Percentiles rank a stretch among this genome's conserved stretches.
These are phyloP conservation scores for Melitaea athalia DNA, from an alignment of 2,888 invertebrate species.

Conservation along the genomic window DNA sequence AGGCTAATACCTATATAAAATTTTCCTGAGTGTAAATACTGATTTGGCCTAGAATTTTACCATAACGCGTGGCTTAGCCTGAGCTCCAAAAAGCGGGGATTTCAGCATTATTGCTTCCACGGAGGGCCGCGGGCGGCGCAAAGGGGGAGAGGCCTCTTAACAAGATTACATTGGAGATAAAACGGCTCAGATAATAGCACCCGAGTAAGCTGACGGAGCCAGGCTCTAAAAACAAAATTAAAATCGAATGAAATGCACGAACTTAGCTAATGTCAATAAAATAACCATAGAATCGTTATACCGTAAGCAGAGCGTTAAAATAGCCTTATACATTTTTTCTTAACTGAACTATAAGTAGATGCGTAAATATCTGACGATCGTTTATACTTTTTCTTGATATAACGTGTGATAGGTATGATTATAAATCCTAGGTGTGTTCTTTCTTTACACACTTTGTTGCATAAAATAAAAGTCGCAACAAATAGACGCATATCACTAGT, in stretches of 20 bases:
- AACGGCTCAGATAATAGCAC: conserved; percentile 76
- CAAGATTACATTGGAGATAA: conserved; percentile 82
- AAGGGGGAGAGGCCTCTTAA: conserved; percentile 68
- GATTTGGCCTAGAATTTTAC: conserved; percentile 64
- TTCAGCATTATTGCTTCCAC: conserved; percentile 73
- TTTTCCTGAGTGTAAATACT: conserved; percentile 47
- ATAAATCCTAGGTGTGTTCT: not conserved
- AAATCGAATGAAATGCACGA: conserved; percentile 59
- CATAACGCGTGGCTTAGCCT: conserved; percentile 72
- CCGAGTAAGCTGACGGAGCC: conserved; percentile 63
- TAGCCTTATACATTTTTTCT: too few species aligned
- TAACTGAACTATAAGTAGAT: too few species aligned
- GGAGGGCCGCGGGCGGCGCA: conserved; percentile 44
- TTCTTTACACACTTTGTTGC: not conserved
- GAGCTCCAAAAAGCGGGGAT: conserved; percentile 77
- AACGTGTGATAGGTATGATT: not conserved
- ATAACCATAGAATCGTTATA: conserved; percentile 2
- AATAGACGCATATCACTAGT: conserved; percentile 12
- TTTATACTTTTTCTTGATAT: not conserved
- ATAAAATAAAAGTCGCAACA: not conserved
- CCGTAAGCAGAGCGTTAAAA: not conserved
- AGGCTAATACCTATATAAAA: conserved; percentile 1
- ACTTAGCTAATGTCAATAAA: conserved; percentile 30
- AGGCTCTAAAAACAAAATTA: conserved; percentile 72
- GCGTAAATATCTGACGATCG: not conserved